These are phyloP conservation scores for Acrobasis repandana DNA, from an alignment of 2,888 invertebrate species.

Conservation along the genomic window DNA sequence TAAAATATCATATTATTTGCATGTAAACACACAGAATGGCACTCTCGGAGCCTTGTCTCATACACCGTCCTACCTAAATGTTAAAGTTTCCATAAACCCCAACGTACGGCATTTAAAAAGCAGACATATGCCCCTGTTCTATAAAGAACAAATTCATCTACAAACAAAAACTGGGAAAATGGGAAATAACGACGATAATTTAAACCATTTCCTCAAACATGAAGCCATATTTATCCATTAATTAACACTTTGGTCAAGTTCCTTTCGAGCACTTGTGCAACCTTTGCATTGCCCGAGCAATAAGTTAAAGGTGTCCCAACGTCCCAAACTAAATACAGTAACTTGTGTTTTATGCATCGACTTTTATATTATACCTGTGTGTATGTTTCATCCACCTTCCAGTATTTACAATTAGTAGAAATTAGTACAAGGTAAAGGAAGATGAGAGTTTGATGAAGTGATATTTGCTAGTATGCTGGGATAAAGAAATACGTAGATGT, in stretches of 20 bases:
- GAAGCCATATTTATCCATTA: neutral
- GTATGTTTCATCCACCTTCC: too few relatives aligned
- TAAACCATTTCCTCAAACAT: conserved; percentile 16
- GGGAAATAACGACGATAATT: conserved; percentile 13
- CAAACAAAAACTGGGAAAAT: conserved; percentile 4
- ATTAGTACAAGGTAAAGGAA: too few relatives aligned
- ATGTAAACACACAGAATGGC: conserved; percentile 8
- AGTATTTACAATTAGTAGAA: too few relatives aligned
- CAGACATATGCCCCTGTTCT: neutral
- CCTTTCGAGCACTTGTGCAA: neutral
- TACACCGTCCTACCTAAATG: conserved; percentile 6
- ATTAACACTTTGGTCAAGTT: neutral
- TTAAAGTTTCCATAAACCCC: neutral
- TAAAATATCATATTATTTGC: neutral
- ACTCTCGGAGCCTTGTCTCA: conserved; percentile 1
- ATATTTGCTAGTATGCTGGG: too few relatives aligned
- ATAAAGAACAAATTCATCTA: neutral
- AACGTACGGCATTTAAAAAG: neutral
- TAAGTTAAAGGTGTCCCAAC: too few relatives aligned
- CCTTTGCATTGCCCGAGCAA: neutral
- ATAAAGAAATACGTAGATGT: too few relatives aligned
- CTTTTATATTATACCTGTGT: too few relatives aligned
- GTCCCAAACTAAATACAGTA: too few relatives aligned
- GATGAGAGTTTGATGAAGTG: too few relatives aligned
- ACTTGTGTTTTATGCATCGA: too few relatives aligned